Base-by-base conservation (phyloP, 2,113 vertebrate genomes). In the Arothron firmamentum region DNA sequence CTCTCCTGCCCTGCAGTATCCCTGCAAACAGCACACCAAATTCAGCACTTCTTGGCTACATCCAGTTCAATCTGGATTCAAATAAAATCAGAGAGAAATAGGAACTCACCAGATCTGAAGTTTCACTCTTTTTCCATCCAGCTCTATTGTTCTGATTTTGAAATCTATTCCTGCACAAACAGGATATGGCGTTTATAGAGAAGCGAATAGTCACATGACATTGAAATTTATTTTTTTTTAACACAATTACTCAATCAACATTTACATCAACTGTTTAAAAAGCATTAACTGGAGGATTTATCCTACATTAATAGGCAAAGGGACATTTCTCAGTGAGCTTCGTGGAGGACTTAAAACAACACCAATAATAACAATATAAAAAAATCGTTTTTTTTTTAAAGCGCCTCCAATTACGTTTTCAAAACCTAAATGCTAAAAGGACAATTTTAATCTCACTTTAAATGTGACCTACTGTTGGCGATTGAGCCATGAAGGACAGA, bases 121-220 rank as follows among this genome's bases (percentile, higher is more conserved):
- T 74, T 99, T 98, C 77, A 99, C 98, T 90, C 94, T 94, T 90
- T 99, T 99, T 64, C 96, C 96, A 75, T 98, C 95, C 69, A 98
- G 88, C 85, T 98, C 95, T 88, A 98, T 94, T 50, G 96, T 99
- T 88, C 96, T 88, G 90, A 99, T 99, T 92, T 99, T 99, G 75
- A 99, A 99, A 88, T 99, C 96, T 50, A 99, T 99, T 76, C 96
- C 96, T 99, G 75, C 17, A 69, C 42, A 38, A 17, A 51, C 5
- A 74, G 17, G 9, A 13, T 8, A 10, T 52, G 15, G 9, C 34
- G 28, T 25, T 17, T 15, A 47, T 49, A 12, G 52, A 58, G 13
- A 38, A 48, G 3, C 51, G 28, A 53, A 52, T 47, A 42, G 34
- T 48, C 55, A 66, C 25, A 56, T 38, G n/a, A 16, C 25, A 52